phyloP scores from a whole-genome alignment of 2,888 invertebrate species.

The Ectemnius lituratus region DNA sequence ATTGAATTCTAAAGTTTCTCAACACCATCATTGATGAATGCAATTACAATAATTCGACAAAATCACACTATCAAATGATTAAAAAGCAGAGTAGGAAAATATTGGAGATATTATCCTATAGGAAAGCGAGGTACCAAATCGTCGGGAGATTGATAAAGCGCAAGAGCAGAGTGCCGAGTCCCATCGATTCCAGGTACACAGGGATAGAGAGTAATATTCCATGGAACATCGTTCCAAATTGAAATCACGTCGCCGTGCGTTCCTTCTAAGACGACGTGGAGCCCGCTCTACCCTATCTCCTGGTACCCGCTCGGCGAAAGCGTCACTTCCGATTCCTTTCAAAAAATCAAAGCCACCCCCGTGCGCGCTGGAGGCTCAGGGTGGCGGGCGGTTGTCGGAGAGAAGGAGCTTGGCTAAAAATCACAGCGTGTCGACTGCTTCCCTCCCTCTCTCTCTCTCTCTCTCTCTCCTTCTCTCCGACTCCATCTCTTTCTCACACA shows the following conservation, averaged over 20 bases:
- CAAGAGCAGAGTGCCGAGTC: conserved; percentile 14
- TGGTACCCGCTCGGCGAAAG: conserved; percentile 31
- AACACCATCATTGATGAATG: too few species aligned
- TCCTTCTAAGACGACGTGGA: conserved; percentile 1
- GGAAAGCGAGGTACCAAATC: too few species aligned
- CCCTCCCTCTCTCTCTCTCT: conserved; percentile 35
- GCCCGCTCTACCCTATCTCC: conserved; percentile 12
- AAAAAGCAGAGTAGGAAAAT: too few species aligned
- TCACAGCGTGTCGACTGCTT: conserved; percentile 46
- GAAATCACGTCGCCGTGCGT: conserved; percentile 29
- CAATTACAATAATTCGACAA: not conserved
- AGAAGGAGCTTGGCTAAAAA: conserved; percentile 45
- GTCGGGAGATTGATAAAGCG: conserved; percentile 27
- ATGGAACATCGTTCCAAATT: conserved; percentile 23
- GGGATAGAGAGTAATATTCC: conserved; percentile 15
- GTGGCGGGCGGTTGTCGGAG: conserved; percentile 31
- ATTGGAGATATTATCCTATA: too few species aligned
- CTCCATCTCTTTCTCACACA: not conserved
- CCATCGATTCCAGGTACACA: conserved; percentile 27
- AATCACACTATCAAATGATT: not conserved
- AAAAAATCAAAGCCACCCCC: conserved; percentile 61
- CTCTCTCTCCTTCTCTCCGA: conserved; percentile 30
- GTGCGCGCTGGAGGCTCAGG: conserved; percentile 17
- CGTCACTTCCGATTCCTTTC: conserved; percentile 57
- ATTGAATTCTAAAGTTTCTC: too few species aligned